Conservation (phyloP, 2,888 invertebrate species). For the Apotomis capreana region DNA sequence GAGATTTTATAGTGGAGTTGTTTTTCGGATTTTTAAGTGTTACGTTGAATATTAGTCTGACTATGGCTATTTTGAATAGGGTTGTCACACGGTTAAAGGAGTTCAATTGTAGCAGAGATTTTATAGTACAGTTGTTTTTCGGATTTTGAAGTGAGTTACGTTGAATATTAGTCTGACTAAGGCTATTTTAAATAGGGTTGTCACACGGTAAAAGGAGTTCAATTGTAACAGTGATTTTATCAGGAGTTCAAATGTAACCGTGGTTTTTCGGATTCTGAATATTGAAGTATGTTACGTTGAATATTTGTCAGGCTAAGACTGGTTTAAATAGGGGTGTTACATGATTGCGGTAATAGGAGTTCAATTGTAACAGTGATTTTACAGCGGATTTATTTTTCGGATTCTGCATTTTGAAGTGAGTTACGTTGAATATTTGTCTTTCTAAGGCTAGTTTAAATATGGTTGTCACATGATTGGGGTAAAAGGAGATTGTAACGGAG, state of each 20-base stretch:
- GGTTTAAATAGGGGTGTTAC: not conserved
- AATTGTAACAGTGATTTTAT: not conserved
- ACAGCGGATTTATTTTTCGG: no score
- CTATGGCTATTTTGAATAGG: no score
- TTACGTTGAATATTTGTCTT: no score
- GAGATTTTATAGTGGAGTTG: not conserved
- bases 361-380: not conserved
- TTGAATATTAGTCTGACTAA: not conserved
- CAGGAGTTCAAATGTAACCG: no score
- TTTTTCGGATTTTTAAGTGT: not conserved
- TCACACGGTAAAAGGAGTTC: slow-evolving; percentile 3
- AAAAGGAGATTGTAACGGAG: no score
- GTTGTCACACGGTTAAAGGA: slow-evolving; percentile 4
- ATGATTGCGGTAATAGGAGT: slow-evolving; percentile 1
- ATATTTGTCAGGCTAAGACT: no score
- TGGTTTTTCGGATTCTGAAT: no score
- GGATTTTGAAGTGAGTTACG: not conserved
- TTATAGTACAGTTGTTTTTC: not conserved
- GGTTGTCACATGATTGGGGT: no score
- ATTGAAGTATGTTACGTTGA: no score
- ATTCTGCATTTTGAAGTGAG: no score
- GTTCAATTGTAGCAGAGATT: not conserved
- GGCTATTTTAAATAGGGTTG: no score
- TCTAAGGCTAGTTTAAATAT: no score
- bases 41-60: not conserved